These are phyloP conservation scores for Andrena praecox DNA, from an alignment of 2,888 invertebrate species.

Conservation along the genomic window DNA sequence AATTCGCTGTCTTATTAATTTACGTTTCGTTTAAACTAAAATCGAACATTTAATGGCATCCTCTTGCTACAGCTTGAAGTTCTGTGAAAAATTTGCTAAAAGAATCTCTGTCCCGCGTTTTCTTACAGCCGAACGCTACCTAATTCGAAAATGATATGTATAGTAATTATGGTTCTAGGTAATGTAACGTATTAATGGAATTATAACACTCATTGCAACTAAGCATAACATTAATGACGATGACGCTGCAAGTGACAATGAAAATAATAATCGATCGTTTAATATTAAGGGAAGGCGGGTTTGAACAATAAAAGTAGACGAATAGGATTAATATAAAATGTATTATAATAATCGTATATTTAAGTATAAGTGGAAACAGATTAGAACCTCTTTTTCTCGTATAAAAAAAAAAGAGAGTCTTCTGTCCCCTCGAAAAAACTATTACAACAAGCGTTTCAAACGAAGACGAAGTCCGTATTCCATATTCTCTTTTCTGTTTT, in stretches of 20 bases:
- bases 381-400: conserved; percentile 66
- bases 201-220: conserved; percentile 7
- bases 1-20: conserved; percentile 43
- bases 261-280: conserved; percentile 8
- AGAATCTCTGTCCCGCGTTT: neutral
- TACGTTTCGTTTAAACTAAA: conserved; percentile 9
- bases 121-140: conserved; percentile 7
- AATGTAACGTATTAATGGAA: conserved; percentile 39
- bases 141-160: conserved; percentile 4
- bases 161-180: conserved; percentile 4
- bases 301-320: conserved; percentile 57
- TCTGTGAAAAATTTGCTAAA: neutral
- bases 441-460: conserved; percentile 63
- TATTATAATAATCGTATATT: conserved; percentile 83
- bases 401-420: conserved; percentile 70
- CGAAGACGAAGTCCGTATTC: conserved; percentile 50
- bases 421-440: conserved; percentile 46
- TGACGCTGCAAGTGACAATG: neutral
- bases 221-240: neutral
- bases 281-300: conserved; percentile 46
- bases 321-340: conserved; percentile 84
- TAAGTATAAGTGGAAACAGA: conserved; percentile 77
- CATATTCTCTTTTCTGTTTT: conserved; percentile 29
- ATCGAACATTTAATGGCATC: neutral
- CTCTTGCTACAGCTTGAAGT: neutral